A percentile compares a stretch with the other conserved stretches of the same genome.
Conservation (phyloP, 2,113 vertebrate species). For the Mirounga angustirostris region DNA sequence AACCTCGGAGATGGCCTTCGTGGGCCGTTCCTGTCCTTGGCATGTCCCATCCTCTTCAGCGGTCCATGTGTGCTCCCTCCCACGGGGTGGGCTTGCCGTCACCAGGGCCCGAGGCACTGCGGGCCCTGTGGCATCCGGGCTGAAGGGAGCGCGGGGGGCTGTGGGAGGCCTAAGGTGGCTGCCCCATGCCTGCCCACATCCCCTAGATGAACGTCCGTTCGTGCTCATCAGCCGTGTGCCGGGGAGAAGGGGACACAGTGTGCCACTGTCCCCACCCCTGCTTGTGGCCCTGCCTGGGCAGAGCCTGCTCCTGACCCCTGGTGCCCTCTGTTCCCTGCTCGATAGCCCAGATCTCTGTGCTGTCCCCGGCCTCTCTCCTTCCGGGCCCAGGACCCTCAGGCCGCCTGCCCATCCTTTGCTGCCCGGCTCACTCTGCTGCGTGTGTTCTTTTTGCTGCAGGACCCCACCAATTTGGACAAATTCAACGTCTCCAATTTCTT, state of each 20-base stretch:
- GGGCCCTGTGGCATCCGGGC: neutral
- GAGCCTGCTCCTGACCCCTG: neutral
- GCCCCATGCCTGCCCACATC: neutral
- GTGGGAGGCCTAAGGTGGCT: neutral
- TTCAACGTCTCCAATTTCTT: constrained; percentile 98
- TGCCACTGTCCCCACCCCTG: neutral
- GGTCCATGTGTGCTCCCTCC: rapidly evolving
- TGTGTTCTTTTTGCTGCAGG: constrained; percentile 85
- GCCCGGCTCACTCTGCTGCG: neutral
- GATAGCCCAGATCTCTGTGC: rapidly evolving
- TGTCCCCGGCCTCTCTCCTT: neutral
- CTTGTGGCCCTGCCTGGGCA: neutral
- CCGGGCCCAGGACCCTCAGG: neutral
- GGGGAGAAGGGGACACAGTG: neutral
- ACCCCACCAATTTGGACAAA: constrained; percentile 98
- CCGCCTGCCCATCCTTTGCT: rapidly evolving
- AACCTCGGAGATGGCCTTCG: neutral
- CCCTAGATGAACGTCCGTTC: neutral
- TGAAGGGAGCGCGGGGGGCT: rapidly evolving
- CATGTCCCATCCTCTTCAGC: neutral
- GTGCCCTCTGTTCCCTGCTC: neutral
- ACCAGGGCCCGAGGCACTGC: neutral
- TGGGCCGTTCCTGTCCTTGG: neutral
- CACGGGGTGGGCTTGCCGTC: neutral
- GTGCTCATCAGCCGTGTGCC: neutral